Evolutionary conservation across 1,140 invertebrate genomes (phyloP).

Genomic region (Nymphalis io): DNA sequence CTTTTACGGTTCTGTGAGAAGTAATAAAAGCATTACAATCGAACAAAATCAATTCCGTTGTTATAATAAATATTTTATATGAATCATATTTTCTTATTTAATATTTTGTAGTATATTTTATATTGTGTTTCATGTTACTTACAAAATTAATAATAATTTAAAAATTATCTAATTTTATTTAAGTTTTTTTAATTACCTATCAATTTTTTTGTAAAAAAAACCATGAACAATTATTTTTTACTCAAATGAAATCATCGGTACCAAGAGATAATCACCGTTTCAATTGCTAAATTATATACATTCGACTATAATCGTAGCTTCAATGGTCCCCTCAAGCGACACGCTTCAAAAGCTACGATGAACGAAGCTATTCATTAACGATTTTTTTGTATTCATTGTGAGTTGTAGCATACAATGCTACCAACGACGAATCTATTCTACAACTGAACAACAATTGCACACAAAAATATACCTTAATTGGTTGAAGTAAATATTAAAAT

Average conservation of each 20-base stretch:
- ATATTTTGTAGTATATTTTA: no score
- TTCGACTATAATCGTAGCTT: constrained; percentile 42
- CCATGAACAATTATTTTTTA: not conserved
- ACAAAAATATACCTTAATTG: not conserved
- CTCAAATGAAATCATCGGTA: constrained; percentile 26
- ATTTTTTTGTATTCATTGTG: constrained; percentile 48
- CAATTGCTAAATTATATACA: constrained; percentile 51
- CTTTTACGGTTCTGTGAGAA: constrained; percentile 3
- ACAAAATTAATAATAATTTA: no score
- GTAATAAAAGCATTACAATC: not conserved
- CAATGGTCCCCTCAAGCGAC: constrained; percentile 47
- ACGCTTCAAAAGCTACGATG: constrained; percentile 44
- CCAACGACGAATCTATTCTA: not conserved
- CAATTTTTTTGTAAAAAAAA: no score
- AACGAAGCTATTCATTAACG: constrained; percentile 58
- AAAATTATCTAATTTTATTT: no score
- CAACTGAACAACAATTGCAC: not conserved
- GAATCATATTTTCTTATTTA: no score
- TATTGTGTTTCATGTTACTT: no score
- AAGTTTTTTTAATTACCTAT: no score
- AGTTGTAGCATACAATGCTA: constrained; percentile 37
- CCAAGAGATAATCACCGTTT: constrained; percentile 33
- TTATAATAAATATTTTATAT: not conserved
- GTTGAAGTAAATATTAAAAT: not conserved
- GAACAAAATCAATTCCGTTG: not conserved